Percentiles rank a stretch among this genome's conserved stretches.
Conservation (phyloP, 92 coral and sea anemone species). For the Blastomussa wellsi region DNA sequence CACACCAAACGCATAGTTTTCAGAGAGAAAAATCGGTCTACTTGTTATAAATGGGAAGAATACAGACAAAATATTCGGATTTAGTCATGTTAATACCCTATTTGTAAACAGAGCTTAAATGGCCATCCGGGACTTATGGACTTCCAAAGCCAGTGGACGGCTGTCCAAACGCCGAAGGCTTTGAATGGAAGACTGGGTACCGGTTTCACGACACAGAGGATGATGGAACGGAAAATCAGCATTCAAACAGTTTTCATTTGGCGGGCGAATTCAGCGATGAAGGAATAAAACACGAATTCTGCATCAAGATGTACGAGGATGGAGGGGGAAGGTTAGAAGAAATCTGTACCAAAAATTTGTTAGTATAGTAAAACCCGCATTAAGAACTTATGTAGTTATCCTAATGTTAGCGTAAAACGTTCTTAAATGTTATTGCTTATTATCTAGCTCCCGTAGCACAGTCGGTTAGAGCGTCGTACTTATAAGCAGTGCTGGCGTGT, state of each 20-base stretch:
- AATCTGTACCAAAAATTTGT: neutral
- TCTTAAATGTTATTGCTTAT: neutral
- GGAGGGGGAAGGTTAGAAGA: slow-evolving; percentile 83
- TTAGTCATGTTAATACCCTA: neutral
- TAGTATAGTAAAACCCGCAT: too few relatives aligned
- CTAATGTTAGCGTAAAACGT: too few relatives aligned
- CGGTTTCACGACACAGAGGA: slow-evolving; percentile 99
- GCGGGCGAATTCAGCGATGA: slow-evolving; percentile 97
- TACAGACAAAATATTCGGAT: too few relatives aligned
- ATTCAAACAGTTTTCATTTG: slow-evolving; percentile 86
- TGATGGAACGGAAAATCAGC: slow-evolving; percentile 96
- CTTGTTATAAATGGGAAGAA: too few relatives aligned
- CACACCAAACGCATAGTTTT: too few relatives aligned
- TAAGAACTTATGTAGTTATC: too few relatives aligned
- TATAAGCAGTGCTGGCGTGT: slow-evolving; percentile 63
- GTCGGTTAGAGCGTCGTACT: slow-evolving; percentile 87
- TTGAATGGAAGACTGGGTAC: slow-evolving; percentile 88
- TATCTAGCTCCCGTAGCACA: slow-evolving; percentile 68
- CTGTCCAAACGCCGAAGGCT: slow-evolving; percentile 84
- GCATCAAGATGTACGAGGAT: slow-evolving; percentile 76
- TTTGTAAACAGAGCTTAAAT: slow-evolving; percentile 38
- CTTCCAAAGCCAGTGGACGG: slow-evolving; percentile 86
- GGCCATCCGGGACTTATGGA: slow-evolving; percentile 98
- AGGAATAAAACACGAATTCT: slow-evolving; percentile 92
- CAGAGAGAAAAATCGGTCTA: too few relatives aligned